phyloP scores from a whole-genome alignment of 1,140 invertebrate genomes.

The Thrips palmi region DNA sequence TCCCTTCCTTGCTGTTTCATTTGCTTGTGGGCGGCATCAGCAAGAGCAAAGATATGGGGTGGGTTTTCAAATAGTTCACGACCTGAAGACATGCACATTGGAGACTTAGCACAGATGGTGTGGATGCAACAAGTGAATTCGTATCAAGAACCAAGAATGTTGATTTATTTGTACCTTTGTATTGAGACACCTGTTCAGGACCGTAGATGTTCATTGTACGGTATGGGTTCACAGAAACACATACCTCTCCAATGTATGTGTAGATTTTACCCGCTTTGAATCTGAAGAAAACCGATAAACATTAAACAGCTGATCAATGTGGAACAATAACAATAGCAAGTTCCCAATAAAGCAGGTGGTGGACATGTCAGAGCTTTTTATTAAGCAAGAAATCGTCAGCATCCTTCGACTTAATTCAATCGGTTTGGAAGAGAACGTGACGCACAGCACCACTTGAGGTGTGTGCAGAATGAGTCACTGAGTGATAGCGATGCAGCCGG shows the following conservation, averaged over 20 bases:
- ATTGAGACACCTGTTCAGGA: constrained; percentile 56
- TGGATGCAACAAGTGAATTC: background rate
- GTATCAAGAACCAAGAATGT: constrained; percentile 1
- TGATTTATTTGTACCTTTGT: constrained; percentile 46
- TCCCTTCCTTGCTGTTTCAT: constrained; percentile 78
- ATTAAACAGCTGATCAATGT: no score
- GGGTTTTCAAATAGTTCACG: constrained; percentile 84
- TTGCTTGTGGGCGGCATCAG: constrained; percentile 80
- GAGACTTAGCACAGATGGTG: no score
- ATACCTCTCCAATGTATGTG: constrained; percentile 87
- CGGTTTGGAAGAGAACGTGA: no score
- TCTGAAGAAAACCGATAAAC: constrained; percentile 35
- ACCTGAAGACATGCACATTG: constrained; percentile 28
- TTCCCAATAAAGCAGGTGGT: no score
- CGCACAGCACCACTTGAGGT: no score
- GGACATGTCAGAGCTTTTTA: no score
- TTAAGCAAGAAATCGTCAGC: no score
- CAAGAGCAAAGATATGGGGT: constrained; percentile 88
- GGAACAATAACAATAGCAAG: no score
- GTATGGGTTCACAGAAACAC: constrained; percentile 83
- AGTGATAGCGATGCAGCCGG: no score
- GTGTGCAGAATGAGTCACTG: no score
- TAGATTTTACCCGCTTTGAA: constrained; percentile 79
- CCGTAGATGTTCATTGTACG: constrained; percentile 72
- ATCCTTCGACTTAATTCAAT: no score